These are phyloP conservation scores for Neolamprologus longior DNA, from an alignment of 2,113 vertebrate genomes.

Conservation along the genomic window DNA sequence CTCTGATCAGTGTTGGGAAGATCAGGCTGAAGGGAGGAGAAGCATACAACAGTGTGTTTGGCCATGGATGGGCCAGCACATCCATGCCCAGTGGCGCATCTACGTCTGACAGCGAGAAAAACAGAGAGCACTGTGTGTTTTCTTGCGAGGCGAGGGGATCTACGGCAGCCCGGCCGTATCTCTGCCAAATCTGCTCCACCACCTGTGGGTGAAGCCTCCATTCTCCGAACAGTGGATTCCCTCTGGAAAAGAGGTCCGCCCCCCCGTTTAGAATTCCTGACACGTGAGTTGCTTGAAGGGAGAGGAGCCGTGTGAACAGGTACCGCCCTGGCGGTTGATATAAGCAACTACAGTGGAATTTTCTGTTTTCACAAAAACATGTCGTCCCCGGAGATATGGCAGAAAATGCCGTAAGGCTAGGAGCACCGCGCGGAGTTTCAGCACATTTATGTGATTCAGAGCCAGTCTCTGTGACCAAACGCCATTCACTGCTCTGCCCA, in stretches of 20 bases:
- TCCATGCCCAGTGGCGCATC: neutral
- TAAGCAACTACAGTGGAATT: neutral
- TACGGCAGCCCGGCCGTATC: neutral
- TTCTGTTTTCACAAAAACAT: neutral
- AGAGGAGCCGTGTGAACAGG: neutral
- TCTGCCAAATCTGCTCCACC: neutral
- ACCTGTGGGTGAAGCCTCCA: neutral
- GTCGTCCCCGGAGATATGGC: rapidly evolving
- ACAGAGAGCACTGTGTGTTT: neutral
- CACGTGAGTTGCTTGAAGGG: neutral
- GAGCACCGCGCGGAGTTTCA: rapidly evolving
- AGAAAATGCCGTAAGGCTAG: neutral
- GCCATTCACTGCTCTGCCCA: neutral
- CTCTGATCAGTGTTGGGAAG: neutral
- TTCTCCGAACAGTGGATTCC: neutral
- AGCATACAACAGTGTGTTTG: neutral
- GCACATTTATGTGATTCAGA: neutral
- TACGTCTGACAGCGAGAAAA: rapidly evolving
- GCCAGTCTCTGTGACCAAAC: rapidly evolving
- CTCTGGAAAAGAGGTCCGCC: neutral
- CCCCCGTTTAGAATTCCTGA: rapidly evolving
- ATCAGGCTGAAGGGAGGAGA: neutral
- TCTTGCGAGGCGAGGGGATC: neutral
- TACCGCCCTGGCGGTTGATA: rapidly evolving
- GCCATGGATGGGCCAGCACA: neutral